Evolutionary conservation across 1,140 invertebrate species (phyloP).

Genomic region (Atopsyche davidsoni): DNA sequence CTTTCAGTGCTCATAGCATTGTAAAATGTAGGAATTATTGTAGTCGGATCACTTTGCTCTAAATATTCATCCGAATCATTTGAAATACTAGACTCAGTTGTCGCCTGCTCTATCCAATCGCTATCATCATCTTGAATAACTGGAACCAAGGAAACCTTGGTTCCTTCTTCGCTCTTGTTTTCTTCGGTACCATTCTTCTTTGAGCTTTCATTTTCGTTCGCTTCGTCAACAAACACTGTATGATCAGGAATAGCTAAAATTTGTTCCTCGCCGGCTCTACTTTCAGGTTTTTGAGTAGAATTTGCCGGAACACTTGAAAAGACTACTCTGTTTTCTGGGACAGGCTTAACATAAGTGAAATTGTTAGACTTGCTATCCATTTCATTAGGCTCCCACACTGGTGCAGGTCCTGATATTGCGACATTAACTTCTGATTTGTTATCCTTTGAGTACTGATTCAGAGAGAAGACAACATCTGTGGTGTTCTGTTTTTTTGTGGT

Average conservation of each 20-base stretch:
- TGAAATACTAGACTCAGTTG: neutral
- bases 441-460: conserved; percentile 8
- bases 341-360: neutral
- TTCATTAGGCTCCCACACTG: conserved; percentile 41
- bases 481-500: neutral
- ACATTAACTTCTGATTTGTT: conserved; percentile 20
- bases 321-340: conserved; percentile 14
- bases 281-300: conserved; percentile 11
- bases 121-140: conserved; percentile 15
- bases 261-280: neutral
- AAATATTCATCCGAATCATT: conserved; percentile 18
- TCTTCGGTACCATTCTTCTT: conserved; percentile 4
- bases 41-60: neutral
- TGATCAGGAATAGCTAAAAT: conserved; percentile 22
- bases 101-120: conserved; percentile 18
- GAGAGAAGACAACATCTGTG: neutral
- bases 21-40: neutral
- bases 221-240: conserved; percentile 13
- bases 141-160: conserved; percentile 1
- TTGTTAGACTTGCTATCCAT: conserved; percentile 27
- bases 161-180: conserved; percentile 6
- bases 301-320: conserved; percentile 15
- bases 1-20: no score
- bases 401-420: conserved; percentile 32
- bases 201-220: conserved; percentile 11